Conservation (phyloP, 2,113 vertebrate species). For the Grantiella picta region DNA sequence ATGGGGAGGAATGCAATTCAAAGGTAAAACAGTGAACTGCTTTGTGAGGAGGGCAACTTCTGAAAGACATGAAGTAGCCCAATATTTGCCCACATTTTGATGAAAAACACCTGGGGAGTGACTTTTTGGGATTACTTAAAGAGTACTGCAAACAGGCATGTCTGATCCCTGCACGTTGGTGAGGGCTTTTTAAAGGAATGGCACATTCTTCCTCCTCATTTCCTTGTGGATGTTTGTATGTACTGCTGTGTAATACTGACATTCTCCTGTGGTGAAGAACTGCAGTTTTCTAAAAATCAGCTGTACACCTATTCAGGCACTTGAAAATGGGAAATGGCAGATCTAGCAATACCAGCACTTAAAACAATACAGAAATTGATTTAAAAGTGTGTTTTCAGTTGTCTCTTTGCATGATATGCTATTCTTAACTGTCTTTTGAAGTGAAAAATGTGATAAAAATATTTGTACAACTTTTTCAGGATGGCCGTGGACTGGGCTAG, state of each 20-base stretch:
- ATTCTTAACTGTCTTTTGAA: neutral
- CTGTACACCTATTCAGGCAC: neutral
- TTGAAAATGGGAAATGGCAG: neutral
- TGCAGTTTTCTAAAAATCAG: neutral
- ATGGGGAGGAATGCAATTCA: neutral
- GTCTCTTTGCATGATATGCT: rapidly evolving
- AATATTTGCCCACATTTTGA: neutral
- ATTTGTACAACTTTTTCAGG: conserved; percentile 73
- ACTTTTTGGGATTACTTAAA: neutral
- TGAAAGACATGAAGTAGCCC: neutral
- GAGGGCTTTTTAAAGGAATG: neutral
- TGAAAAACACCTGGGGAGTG: rapidly evolving
- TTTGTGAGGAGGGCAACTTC: neutral
- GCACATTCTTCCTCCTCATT: neutral
- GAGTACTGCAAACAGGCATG: neutral
- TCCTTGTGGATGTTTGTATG: neutral
- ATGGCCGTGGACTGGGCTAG: conserved; percentile 90
- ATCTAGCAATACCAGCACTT: neutral
- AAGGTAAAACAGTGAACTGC: neutral
- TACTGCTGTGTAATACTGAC: neutral
- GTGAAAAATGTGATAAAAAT: neutral
- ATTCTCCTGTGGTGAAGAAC: neutral
- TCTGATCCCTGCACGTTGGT: neutral
- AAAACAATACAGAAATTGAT: neutral
- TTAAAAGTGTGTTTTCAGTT: neutral